A percentile compares a stretch with the other conserved stretches of the same genome.
These are phyloP conservation scores for Astropecten irregularis DNA, from an alignment of 53 echinoderm and acorn worm species.

Conservation along the genomic window DNA sequence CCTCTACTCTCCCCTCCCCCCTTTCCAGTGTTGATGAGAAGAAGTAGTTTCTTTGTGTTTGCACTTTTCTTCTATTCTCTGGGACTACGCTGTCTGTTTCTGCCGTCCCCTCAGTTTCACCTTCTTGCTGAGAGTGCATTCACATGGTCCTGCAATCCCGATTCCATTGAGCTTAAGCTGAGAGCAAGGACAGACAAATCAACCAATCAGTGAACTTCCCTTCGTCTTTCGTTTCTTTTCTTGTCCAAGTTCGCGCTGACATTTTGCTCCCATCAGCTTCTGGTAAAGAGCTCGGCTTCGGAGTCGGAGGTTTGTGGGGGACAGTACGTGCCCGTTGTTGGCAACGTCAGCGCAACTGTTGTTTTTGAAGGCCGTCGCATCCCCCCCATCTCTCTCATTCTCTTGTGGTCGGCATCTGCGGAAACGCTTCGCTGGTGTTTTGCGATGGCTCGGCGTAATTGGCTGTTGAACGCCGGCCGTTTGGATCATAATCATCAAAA, in stretches of 20 bases:
- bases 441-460: slow-evolving; percentile 42
- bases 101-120: neutral
- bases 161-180: slow-evolving; percentile 31
- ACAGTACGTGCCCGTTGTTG: slow-evolving; percentile 1
- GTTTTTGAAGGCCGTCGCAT: neutral
- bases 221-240: neutral
- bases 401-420: slow-evolving; percentile 9
- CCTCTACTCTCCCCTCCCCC: too few relatives aligned
- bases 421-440: slow-evolving; percentile 19
- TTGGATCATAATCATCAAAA: slow-evolving; percentile 42
- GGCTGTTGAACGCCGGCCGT: slow-evolving; percentile 21
- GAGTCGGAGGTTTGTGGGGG: neutral
- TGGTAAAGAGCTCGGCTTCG: too few relatives aligned
- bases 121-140: slow-evolving; percentile 21
- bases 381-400: too few relatives aligned
- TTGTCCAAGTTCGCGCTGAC: slow-evolving; percentile 26
- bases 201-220: slow-evolving; percentile 52
- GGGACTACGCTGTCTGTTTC: slow-evolving; percentile 18
- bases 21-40: neutral
- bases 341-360: slow-evolving; percentile 2
- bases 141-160: slow-evolving; percentile 48
- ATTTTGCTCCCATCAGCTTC: slow-evolving; percentile 1
- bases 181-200: slow-evolving; percentile 47
- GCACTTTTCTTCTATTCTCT: neutral
- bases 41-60: slow-evolving; percentile 29